Conservation (phyloP, 2,797 vertebrate species). For the Sus cebifrons region DNA sequence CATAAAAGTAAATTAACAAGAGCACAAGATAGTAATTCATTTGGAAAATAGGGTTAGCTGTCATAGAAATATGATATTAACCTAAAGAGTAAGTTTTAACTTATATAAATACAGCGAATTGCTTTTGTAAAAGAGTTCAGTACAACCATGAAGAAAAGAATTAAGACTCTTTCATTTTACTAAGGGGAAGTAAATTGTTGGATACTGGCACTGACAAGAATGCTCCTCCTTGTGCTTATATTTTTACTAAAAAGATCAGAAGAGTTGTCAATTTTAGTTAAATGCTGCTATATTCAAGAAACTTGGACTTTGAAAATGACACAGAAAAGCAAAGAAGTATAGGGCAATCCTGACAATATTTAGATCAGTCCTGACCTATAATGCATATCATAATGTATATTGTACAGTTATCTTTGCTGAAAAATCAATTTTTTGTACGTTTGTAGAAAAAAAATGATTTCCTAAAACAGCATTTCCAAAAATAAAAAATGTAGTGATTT, state of each 20-base stretch:
- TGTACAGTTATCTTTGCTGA: not conserved
- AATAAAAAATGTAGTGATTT: not conserved
- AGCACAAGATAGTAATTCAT: not conserved
- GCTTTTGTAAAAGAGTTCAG: not conserved
- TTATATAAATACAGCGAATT: not conserved
- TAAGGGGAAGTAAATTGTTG: not conserved
- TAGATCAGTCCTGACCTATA: not conserved
- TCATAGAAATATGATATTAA: not conserved
- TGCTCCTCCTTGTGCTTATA: not conserved
- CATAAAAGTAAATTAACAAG: not conserved
- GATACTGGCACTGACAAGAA: not conserved
- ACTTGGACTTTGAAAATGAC: not conserved
- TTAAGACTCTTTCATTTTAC: not conserved
- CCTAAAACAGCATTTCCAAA: slow-evolving; percentile 41
- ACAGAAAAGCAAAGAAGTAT: not conserved
- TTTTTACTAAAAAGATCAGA: not conserved
- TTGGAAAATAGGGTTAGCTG: not conserved
- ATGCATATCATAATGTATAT: not conserved
- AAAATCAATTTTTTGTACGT: not conserved
- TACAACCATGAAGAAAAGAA: not conserved
- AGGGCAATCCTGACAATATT: not conserved
- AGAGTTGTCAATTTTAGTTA: not conserved
- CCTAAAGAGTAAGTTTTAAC: not conserved
- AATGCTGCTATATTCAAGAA: not conserved
- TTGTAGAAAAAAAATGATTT: not conserved